phyloP scores from a whole-genome alignment of 2,888 invertebrate species.

The Dryocosmus kuriphilus region DNA sequence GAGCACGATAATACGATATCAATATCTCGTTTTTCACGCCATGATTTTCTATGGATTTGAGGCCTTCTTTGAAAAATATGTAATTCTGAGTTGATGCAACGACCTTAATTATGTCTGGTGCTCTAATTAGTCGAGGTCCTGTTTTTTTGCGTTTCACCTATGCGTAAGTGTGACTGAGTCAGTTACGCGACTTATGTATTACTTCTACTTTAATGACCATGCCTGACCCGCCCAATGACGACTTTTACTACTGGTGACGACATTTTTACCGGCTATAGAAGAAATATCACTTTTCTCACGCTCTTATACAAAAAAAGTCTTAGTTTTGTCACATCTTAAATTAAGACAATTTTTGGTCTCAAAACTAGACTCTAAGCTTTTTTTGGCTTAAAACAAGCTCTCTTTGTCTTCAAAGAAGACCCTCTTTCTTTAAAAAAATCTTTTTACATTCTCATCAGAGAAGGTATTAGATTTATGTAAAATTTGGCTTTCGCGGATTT shows the following conservation, averaged over 20 bases:
- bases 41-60: too few relatives aligned
- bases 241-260: slow-evolving; percentile 24
- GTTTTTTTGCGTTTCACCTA: not conserved
- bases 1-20: too few relatives aligned
- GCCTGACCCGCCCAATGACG: slow-evolving; percentile 8
- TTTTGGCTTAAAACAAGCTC: too few relatives aligned
- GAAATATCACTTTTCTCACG: slow-evolving; percentile 10
- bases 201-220: slow-evolving; percentile 11
- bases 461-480: too few relatives aligned
- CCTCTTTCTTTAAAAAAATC: too few relatives aligned
- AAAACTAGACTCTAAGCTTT: too few relatives aligned
- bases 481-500: too few relatives aligned
- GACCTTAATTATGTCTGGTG: not conserved
- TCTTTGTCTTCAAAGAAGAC: too few relatives aligned
- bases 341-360: too few relatives aligned
- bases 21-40: too few relatives aligned
- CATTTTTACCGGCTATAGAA: not conserved
- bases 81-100: not conserved
- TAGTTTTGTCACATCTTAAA: too few relatives aligned
- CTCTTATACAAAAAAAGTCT: not conserved
- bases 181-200: slow-evolving; percentile 15
- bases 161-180: not conserved
- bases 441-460: too few relatives aligned
- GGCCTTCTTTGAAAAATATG: not conserved
- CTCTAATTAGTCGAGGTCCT: slow-evolving; percentile 13